Base-by-base conservation (phyloP, 1,140 invertebrate genomes). In the Heliothis virescens region DNA sequence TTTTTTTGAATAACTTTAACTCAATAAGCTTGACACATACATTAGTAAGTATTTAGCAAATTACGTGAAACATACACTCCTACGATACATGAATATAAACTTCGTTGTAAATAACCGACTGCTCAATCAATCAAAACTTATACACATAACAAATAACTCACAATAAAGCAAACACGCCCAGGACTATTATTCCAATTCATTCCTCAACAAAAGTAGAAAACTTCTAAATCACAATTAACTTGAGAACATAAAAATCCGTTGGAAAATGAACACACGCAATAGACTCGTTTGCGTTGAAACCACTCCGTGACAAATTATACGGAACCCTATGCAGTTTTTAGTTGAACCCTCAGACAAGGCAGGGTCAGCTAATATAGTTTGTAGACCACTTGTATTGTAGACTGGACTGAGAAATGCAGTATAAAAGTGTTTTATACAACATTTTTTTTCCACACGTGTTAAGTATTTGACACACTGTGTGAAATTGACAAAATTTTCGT, bases 331-430 rank as follows among this genome's bases (percentile, higher is more conserved):
- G 67, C 69, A 78, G 77, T 69, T 72, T 47, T 69, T 63, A 50
- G 48, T 71, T 52, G 18, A 69, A 21, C 18, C 60, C 59, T 47
- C 48, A 2, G 57, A 50, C 55, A 34, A 3, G 47, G 16, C 21
- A 50, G 69, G 59, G 59, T 80, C 81, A 84, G 83, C 78, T 72
- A 82, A 86, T 81, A 82, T 77, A 76, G 77, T 84, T 82, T 71
- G 59, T 63, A 41, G 29, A 26, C 18, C 12, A 48, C 48, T 57
- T 41, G 69, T 57, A 57, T 63, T 21, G 0, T 13, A 34, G 18
- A 21, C 18, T 15, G 11, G 59, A 53, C 57, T 47, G 57, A 47
- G 18, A 53, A 71, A 71, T 15, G 18, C 3, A 0, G 50, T 18
- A n/a, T 73, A 10, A 59, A 55, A 57, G n/a, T 2, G 15, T 3